These are phyloP conservation scores for Catocala fraxini DNA, from an alignment of 2,888 invertebrate genomes.

Conservation along the genomic window DNA sequence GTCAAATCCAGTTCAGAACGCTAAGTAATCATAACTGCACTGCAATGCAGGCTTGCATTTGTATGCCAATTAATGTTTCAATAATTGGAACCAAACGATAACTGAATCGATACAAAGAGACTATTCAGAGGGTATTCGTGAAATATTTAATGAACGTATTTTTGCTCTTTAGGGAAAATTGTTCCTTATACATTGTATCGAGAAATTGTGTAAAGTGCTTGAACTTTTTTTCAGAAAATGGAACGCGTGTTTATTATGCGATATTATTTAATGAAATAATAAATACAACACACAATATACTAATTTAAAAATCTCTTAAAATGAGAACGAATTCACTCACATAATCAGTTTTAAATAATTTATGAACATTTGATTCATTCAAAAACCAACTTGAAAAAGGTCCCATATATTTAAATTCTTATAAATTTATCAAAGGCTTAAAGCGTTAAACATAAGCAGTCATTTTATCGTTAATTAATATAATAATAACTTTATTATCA, in stretches of 20 bases:
- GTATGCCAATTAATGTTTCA: slow-evolving; percentile 44
- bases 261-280: too few relatives aligned
- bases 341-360: too few relatives aligned
- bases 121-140: slow-evolving; percentile 1
- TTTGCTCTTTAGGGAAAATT: neutral
- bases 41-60: slow-evolving; percentile 41
- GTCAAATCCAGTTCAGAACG: slow-evolving; percentile 32
- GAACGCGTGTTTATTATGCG: too few relatives aligned
- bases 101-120: neutral
- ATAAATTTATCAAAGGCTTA: neutral
- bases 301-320: too few relatives aligned
- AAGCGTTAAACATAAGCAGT: neutral
- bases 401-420: neutral
- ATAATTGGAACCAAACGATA: slow-evolving; percentile 32
- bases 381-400: neutral
- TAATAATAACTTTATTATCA: neutral
- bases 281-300: too few relatives aligned
- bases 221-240: neutral
- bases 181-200: neutral
- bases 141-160: slow-evolving; percentile 5
- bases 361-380: neutral
- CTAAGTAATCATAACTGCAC: slow-evolving; percentile 45
- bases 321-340: too few relatives aligned
- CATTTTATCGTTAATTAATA: neutral
- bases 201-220: neutral